These are phyloP conservation scores for Antheraea mylitta DNA, from an alignment of 1,140 invertebrate genomes.

Conservation along the genomic window DNA sequence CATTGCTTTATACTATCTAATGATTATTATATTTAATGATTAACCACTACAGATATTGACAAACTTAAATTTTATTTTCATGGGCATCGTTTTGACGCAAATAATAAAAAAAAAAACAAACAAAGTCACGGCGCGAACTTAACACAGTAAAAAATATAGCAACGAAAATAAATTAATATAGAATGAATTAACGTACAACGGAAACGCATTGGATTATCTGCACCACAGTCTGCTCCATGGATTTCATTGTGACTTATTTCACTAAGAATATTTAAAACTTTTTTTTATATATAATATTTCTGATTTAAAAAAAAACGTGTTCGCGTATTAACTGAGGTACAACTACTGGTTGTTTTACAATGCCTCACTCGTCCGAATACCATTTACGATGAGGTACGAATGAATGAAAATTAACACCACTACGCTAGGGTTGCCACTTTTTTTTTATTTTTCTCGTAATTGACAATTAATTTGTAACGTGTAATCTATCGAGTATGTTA, in stretches of 20 bases:
- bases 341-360: not conserved
- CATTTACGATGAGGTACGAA: conserved; percentile 5
- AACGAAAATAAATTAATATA: not conserved
- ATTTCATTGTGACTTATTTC: conserved; percentile 5
- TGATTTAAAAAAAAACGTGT: not conserved
- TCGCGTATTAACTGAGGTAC: not conserved
- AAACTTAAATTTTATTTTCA: too few species aligned
- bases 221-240: conserved; percentile 34
- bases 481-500: too few species aligned
- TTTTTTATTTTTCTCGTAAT: not conserved
- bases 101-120: too few species aligned
- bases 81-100: too few species aligned
- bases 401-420: not conserved
- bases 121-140: too few species aligned
- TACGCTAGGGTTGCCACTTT: not conserved
- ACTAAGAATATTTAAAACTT: too few species aligned
- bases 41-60: too few species aligned
- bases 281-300: too few species aligned
- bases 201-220: conserved; percentile 25
- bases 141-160: too few species aligned
- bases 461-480: not conserved
- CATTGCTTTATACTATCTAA: too few species aligned
- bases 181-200: not conserved
- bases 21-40: too few species aligned
- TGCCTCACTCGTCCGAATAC: not conserved